Evolutionary conservation across 1,140 invertebrate genomes (phyloP), one percentile per base, ranked within the genome.

Genomic region (Caenorhabditis tropicalis): DNA sequence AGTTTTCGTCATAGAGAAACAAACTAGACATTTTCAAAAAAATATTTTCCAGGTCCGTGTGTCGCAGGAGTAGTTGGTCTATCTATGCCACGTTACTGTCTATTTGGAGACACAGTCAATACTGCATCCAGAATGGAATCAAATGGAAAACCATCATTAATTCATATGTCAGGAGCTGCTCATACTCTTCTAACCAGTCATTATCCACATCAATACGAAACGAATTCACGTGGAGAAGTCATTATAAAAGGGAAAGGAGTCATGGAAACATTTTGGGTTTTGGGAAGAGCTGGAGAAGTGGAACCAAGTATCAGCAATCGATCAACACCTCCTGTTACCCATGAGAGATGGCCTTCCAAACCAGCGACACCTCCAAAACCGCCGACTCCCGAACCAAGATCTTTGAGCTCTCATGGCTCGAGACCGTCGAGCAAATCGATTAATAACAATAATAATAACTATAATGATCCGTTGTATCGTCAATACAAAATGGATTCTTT

Each of bases 101-200:
- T 91, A 10, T 96, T 96, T 88, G 95, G 95, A 0, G 96, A 97
- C 91, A 97, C 96, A 0, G 96, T 98, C 0, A 97, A 97, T 90
- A 97, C 96, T 0, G 96, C 96, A 4, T 96, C 95, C 0, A 93
- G 96, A 81, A 97, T 98, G 96, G 96, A 98, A 91, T 96, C 95
- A 29, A 96, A 96, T 89, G 96, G 96, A 19, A 93, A 94, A 92
- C 60, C 82, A 31, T 74, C 65, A 0, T 36, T 74, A 6, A 90
- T 90, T 53, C 89, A 90, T 56, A 83, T 90, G 36, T 87, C 90
- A 6, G 33, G 33, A 2, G 86, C 84, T 21, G 82, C 89, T 46
- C 88, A 91, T 74, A 33, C 81, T 9, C 86, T 85, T 31, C 74
- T 90, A 6, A 88, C 82, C 33, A 53, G 86, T 19, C 39, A 86